Base-by-base conservation (phyloP, 2,113 vertebrate genomes). In the Apeltes quadracus region DNA sequence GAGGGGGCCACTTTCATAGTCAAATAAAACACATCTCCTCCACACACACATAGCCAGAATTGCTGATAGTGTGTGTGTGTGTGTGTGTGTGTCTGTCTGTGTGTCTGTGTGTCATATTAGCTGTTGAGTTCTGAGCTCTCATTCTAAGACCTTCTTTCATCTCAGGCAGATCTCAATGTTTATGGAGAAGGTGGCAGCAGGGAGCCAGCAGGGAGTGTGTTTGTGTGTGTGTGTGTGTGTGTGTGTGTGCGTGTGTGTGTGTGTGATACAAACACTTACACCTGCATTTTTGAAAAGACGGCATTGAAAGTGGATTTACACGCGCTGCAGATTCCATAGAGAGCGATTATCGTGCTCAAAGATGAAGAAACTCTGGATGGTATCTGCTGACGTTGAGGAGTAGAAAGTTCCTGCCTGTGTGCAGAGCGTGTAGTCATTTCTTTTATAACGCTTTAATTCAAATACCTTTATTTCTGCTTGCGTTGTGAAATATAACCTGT, bases 1-100 rank as follows among this genome's bases (percentile, higher is more conserved):
- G 51, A 78, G 41, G 43, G 39, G 1, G 38, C 7, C 5, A 27
- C 56, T 73, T 68, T 81, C 81, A 82, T 77, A 83, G 84, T 86
- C 76, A 75, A 83, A 85, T 68, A 53, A 77, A 78, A 72, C 44
- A 66, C 79, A 41, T 13, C 54, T 51, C 13, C n/a, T 51, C 34
- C 25, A 34, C 29, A 18, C n/a, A 51, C 32, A 29, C 34, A 41
- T 4, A 54, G 23, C 4, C 25, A n/a, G 36, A 55, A 41, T 27
- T 41, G 15, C 22, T 41, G 18, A 12, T 16, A 64, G 15, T 1
- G 3, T 14, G 32, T 32, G 14, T 38, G 46, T 51, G 62, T 51
- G 63, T 67, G 64, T n/a, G 64, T 67, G 63, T 53, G 32, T 39
- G 34, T 13, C 34, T 32, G 14, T 38, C 29, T 51, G 62, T 51